Evolutionary conservation across 2,888 invertebrate species (phyloP), one percentile per base, ranked within the genome.

Genomic region (Halocaridina rubra): DNA sequence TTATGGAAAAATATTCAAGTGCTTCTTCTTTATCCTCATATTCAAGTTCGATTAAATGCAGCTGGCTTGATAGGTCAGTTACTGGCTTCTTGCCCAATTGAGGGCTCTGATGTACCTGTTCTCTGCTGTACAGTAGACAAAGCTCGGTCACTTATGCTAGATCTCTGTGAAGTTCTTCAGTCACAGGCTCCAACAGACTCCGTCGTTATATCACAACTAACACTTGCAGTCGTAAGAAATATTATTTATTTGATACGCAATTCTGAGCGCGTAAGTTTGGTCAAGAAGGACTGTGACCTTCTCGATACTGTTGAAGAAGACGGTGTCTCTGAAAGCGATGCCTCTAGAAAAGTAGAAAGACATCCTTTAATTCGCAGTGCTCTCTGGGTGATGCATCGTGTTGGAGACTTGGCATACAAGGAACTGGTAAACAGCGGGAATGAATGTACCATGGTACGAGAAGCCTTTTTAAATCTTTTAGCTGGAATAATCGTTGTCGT

Each of bases 181-280:
- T 82, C 85, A 33, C 53, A 80, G 61, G 80, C 82, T 24, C 59
- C 74, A 33, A 22, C 32, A 19, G 81, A 67, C 10, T 69, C 72
- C 24, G 46, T 69, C 16, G 39, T 77, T n/a, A 39, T 86, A n/a
- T 78, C 76, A 3, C 78, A 86, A 67, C 74, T 88, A 19, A 81
- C 82, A 16, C 72, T 86, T 13, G 39, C 77, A 16, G 78, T 80
- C 16, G 69, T 88, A 5, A 80, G 86, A 69, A 88, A 88, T 30
- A 75, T 88, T 16, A 84, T 88, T 29, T 88, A 86, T 53, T 71
- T 88, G 13, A 53, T 88, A 16, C 78, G 88, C 19, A 86, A 86
- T 24, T 77, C 81, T 16, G 7, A 32, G 22, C 77, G 81, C 27
- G 86, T 86, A 13, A 81, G 84, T 2, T 39, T 88, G 24, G 33